Percentiles rank a stretch among this genome's conserved stretches.
phyloP scores from a whole-genome alignment of 1,140 invertebrate species.

The Aphaenogaster floridana region DNA sequence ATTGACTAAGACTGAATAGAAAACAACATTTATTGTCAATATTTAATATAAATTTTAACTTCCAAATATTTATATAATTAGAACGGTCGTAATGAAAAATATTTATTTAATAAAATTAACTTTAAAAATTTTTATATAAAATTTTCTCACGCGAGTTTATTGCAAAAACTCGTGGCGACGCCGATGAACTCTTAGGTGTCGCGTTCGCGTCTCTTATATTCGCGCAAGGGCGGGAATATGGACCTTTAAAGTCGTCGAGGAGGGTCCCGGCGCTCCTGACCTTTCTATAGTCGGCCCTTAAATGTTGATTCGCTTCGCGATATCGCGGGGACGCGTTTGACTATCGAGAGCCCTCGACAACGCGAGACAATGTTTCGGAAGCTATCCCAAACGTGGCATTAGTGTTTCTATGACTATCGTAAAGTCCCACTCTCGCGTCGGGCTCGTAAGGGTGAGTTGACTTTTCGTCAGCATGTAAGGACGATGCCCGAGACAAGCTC shows the following conservation, averaged over 20 bases:
- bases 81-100: background rate
- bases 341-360: constrained; percentile 52
- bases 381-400: constrained; percentile 55
- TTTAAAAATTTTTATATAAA: background rate
- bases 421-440: constrained; percentile 13
- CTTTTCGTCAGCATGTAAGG: constrained; percentile 25
- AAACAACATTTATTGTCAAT: background rate
- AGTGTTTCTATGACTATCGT: constrained; percentile 47
- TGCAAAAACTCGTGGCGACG: background rate
- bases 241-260: constrained; percentile 57
- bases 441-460: constrained; percentile 18
- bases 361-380: constrained; percentile 47
- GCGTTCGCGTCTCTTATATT: constrained; percentile 15
- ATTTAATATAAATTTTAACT: background rate
- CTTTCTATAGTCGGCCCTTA: constrained; percentile 48
- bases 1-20: background rate
- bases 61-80: background rate
- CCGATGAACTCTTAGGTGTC: background rate
- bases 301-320: constrained; percentile 51
- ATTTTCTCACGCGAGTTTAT: background rate
- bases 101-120: background rate
- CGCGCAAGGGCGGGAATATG: constrained; percentile 25
- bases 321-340: constrained; percentile 20
- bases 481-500: background rate
- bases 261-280: constrained; percentile 34